A percentile compares a stretch with the other conserved stretches of the same genome.
Conservation (phyloP, 1,140 invertebrate genomes). For the Cherax quadricarinatus region DNA sequence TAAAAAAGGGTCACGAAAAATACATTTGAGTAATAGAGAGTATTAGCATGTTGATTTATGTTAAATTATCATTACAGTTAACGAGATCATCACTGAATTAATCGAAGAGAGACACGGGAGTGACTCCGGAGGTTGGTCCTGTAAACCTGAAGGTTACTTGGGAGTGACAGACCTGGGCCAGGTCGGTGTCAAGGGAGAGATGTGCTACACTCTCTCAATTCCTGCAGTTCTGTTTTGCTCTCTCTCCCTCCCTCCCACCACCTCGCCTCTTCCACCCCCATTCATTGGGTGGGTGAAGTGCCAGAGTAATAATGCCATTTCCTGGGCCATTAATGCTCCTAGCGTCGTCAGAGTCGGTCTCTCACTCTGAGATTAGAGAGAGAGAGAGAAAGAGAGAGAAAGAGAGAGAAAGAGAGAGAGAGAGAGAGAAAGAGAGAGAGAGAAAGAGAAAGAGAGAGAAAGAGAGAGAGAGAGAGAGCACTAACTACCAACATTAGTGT, state of each 20-base stretch:
- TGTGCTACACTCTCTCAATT: no score
- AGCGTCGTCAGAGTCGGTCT: neutral
- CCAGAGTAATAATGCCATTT: constrained; percentile 13
- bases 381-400: constrained; percentile 48
- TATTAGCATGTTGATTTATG: no score
- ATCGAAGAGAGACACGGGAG: no score
- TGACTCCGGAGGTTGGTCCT: neutral
- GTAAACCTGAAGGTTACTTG: neutral
- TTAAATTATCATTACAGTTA: no score
- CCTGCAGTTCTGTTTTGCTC: no score
- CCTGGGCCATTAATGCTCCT: constrained; percentile 4
- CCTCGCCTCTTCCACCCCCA: neutral
- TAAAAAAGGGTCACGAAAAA: no score
- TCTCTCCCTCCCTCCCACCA: neutral
- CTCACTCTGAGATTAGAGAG: neutral
- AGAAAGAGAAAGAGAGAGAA: constrained; percentile 12
- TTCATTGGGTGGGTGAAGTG: neutral
- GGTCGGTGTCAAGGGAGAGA: neutral
- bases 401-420: constrained; percentile 51
- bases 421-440: constrained; percentile 51
- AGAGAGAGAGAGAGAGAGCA: constrained; percentile 22
- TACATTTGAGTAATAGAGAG: no score
- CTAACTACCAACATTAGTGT: neutral
- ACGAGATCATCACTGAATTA: no score
- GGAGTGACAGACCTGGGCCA: neutral